Base-by-base conservation (phyloP, 2,888 invertebrate genomes). In the Helicoverpa assulta region DNA sequence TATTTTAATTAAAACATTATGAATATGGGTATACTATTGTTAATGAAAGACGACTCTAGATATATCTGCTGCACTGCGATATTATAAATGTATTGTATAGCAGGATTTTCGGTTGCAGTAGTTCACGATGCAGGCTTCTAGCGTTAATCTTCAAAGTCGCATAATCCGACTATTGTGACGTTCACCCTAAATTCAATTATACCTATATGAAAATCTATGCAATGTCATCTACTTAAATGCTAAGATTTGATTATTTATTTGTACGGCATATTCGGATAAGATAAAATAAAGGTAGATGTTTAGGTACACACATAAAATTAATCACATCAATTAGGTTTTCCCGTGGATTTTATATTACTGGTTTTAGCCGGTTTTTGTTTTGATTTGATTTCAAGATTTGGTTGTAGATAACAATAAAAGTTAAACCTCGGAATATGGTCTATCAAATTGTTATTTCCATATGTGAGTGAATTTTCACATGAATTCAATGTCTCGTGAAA, bases 161-260 rank as follows among this genome's bases (percentile, higher is more conserved):
- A 78, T 79, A 78, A 78, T 73, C 63, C 70, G 55, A 61, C 63
- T 73, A 78, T 74, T 79, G 79, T 78, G 67, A 53, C 60, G 18
- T 53, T 60, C 57, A 61, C 57, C 55, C 68, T 73, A 54, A 43
- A 68, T 59, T 56, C 16, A 37, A 67, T 61, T 53, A 52, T 37
- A 37, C 54, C 29, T 57, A 40, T 56, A 72, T 75, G 40, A 61
- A 56, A 56, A 74, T 53, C 50, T 56, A 50, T 55, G 59, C 16
- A 18, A 12, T 14, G 8, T 47, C n/a, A n/a, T 47, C 47, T 47
- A 43, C 16, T 16, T 43, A 43, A 43, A 16, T 43, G 16, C 16
- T 43, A n/a, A n/a, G 47, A 47, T 47, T 47, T 16, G 14, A 14
- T 40, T 40, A 40, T 12, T 10, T 40, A 40, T 14, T 40, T 43